Percentiles rank a stretch among this genome's conserved stretches.
These are phyloP conservation scores for Lepidochrysops patricia DNA, from an alignment of 2,888 invertebrate genomes.

Conservation along the genomic window DNA sequence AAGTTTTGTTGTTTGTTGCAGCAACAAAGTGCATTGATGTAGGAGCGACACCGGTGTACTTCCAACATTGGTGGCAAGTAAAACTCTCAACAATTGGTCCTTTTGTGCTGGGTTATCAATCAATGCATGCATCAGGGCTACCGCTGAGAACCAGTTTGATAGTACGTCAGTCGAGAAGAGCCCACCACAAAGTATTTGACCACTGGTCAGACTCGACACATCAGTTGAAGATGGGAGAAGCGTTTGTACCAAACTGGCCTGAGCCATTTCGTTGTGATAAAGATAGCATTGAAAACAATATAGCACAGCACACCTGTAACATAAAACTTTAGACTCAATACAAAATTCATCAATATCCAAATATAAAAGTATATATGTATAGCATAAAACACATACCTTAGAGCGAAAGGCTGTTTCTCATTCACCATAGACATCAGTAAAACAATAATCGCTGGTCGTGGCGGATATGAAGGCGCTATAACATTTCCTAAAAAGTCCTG, in stretches of 20 bases:
- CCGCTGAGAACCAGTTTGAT: slow-evolving; percentile 96
- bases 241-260: slow-evolving; percentile 91
- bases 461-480: slow-evolving; percentile 94
- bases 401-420: slow-evolving; percentile 93
- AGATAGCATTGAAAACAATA: slow-evolving; percentile 98
- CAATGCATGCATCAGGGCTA: slow-evolving; percentile 91
- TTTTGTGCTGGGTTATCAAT: slow-evolving; percentile 89
- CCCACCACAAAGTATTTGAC: slow-evolving; percentile 94
- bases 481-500: slow-evolving; percentile 94
- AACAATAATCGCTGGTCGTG: slow-evolving; percentile 94
- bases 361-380: too few relatives aligned
- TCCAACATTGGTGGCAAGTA: slow-evolving; percentile 88
- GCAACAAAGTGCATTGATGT: slow-evolving; percentile 88
- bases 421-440: slow-evolving; percentile 98
- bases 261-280: slow-evolving; percentile 92
- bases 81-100: slow-evolving; percentile 92
- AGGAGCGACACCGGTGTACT: slow-evolving; percentile 91
- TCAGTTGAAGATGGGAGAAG: slow-evolving; percentile 90
- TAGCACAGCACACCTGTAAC: slow-evolving; percentile 89
- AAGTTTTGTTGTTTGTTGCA: slow-evolving; percentile 87
- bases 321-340: too few relatives aligned
- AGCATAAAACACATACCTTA: slow-evolving; percentile 51
- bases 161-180: slow-evolving; percentile 90
- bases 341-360: too few relatives aligned
- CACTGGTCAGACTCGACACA: slow-evolving; percentile 80